Evolutionary conservation across 2,113 vertebrate genomes (phyloP).

Genomic region (Aegithalos caudatus): DNA sequence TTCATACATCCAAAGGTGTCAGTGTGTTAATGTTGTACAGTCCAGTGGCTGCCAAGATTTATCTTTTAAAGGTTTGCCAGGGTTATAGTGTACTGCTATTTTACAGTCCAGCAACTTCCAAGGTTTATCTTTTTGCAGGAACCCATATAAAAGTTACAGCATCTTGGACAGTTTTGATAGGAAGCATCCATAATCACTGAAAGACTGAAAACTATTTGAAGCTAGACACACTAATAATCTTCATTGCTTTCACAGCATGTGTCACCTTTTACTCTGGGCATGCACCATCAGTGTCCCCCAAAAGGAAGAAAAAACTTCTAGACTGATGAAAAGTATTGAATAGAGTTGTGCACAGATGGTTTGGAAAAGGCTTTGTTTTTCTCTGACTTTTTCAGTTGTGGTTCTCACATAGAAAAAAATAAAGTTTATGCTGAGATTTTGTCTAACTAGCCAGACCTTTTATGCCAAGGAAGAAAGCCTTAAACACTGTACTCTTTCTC

Average conservation of each 20-base stretch:
- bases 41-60: slow-evolving; percentile 5
- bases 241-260: not conserved
- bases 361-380: not conserved
- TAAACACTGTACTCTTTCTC: not conserved
- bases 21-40: not conserved
- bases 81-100: slow-evolving; percentile 14
- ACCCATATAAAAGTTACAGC: not conserved
- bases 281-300: not conserved
- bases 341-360: not conserved
- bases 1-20: not conserved
- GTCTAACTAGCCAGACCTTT: not conserved
- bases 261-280: slow-evolving; percentile 20
- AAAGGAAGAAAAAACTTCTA: not conserved
- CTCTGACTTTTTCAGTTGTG: not conserved
- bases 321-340: not conserved
- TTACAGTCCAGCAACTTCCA: slow-evolving; percentile 31
- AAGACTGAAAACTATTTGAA: slow-evolving; percentile 32
- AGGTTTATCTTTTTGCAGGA: slow-evolving; percentile 47
- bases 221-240: slow-evolving; percentile 35
- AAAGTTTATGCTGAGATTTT: not conserved
- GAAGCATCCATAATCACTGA: slow-evolving; percentile 19
- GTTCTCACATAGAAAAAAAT: not conserved
- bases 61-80: slow-evolving; percentile 2
- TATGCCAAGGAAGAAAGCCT: not conserved
- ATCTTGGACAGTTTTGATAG: slow-evolving; percentile 25